Evolutionary conservation across 2,888 invertebrate species (phyloP), one percentile per base, ranked within the genome.

Genomic region (Muschampia plurimacula): DNA sequence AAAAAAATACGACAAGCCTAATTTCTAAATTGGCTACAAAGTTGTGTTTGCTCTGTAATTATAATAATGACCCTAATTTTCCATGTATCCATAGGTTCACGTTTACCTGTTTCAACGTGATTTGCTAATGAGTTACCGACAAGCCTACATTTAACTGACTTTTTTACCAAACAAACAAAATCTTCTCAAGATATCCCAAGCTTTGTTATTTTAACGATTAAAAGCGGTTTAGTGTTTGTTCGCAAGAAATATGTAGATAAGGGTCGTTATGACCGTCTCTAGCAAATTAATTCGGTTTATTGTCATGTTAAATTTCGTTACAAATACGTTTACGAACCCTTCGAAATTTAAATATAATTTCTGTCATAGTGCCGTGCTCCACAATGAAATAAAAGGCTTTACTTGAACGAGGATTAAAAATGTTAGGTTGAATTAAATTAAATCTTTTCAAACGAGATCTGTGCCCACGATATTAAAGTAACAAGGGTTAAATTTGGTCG

Each of bases 31-130:
- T 82, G 84, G 81, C 76, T 82, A 74, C 76, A 68, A 83, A 80
- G 81, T 78, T 81, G 79, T 89, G 86, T 89, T 91, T 88, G 80
- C 88, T 86, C 86, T 91, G 90, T 93, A 93, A 93, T 93, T 93
- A 93, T 88, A 82, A 86, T 91, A 92, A 93, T 93, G 84, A 85
- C 81, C 85, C 86, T 86, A 89, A 90, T 90, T 92, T 80, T 84
- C 84, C 6, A 5, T 81, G 75, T 77, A 87, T 86, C 85, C 86
- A 91, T 90, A 88, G 83, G 82, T 79, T 83, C 79, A 2, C 44
- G 77, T 82, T 82, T 92, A 91, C 92, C 92, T 91, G 92, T 79
- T 81, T 79, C 80, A 75, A 81, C 79, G 82, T 87, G 89, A 90
- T 90, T 90, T 86, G 90, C 86, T 90, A 89, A 90, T 90, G 88